Conservation (phyloP, 2,888 invertebrate genomes). For the Zootermopsis nevadensis region DNA sequence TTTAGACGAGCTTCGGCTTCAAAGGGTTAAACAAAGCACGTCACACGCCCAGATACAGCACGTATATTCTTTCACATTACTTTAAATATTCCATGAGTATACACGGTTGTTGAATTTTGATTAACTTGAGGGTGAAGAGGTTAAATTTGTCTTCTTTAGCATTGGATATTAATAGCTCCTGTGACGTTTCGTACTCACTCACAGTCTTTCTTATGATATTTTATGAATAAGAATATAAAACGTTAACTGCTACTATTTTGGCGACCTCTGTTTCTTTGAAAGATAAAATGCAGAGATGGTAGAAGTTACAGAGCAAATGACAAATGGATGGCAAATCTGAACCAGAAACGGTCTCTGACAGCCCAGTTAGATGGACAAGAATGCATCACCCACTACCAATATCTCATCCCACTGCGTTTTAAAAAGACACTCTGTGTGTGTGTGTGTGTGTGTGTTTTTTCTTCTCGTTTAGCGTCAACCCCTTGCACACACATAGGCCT, state of each 20-base stretch:
- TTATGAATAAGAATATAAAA: slow-evolving; percentile 2
- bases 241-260: background rate
- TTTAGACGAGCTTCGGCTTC: too few relatives aligned
- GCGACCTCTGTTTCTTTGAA: background rate
- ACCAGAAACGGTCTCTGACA: slow-evolving; percentile 49
- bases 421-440: background rate
- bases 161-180: background rate
- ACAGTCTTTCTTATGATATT: background rate
- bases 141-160: background rate
- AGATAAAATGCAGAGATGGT: background rate
- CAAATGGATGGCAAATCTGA: slow-evolving; percentile 51
- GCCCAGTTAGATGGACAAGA: slow-evolving; percentile 48
- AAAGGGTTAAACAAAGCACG: too few relatives aligned
- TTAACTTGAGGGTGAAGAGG: background rate
- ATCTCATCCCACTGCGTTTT: background rate
- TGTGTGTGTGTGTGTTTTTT: background rate
- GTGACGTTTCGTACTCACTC: background rate
- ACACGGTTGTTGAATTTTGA: background rate
- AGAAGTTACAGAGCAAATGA: slow-evolving; percentile 40
- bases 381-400: slow-evolving; percentile 42
- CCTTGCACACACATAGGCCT: background rate
- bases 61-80: slow-evolving; percentile 3
- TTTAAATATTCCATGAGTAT: too few relatives aligned
- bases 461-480: background rate
- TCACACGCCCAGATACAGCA: too few relatives aligned